phyloP scores from a whole-genome alignment of 2,888 invertebrate species.

The Argyra leucocephala region DNA sequence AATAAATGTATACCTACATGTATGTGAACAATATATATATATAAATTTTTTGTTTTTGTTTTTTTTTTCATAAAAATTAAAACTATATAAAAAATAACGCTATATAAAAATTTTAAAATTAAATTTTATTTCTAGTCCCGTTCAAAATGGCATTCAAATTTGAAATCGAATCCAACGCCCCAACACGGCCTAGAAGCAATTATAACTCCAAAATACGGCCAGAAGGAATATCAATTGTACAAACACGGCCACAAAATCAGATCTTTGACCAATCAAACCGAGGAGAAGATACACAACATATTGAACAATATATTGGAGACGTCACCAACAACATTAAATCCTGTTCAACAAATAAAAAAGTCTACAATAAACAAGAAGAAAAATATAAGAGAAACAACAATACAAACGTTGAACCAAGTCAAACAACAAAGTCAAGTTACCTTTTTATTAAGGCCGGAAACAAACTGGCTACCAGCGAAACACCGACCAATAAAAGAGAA shows the following conservation, averaged over 20 bases:
- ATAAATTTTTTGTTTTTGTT: too few species aligned
- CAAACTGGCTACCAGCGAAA: neutral
- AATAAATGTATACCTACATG: too few species aligned
- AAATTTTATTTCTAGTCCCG: neutral
- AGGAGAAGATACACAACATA: neutral
- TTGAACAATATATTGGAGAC: neutral
- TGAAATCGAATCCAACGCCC: neutral
- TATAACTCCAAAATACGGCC: neutral
- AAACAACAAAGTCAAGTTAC: neutral
- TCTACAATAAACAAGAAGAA: neutral
- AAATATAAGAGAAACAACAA: neutral
- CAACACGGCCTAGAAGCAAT: neutral
- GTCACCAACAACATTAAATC: neutral
- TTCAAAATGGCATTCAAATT: neutral
- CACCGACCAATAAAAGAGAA: neutral
- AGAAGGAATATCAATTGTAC: neutral
- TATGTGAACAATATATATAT: too few species aligned
- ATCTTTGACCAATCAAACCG: neutral
- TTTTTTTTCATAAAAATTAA: too few species aligned
- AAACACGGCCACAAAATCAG: neutral
- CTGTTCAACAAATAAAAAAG: neutral
- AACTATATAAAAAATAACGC: too few species aligned
- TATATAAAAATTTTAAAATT: too few species aligned
- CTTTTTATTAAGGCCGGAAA: neutral
- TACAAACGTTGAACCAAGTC: neutral